Percentiles rank a stretch among this genome's conserved stretches.
These are phyloP conservation scores for Arctia plantaginis DNA, from an alignment of 2,888 invertebrate genomes.

Conservation along the genomic window DNA sequence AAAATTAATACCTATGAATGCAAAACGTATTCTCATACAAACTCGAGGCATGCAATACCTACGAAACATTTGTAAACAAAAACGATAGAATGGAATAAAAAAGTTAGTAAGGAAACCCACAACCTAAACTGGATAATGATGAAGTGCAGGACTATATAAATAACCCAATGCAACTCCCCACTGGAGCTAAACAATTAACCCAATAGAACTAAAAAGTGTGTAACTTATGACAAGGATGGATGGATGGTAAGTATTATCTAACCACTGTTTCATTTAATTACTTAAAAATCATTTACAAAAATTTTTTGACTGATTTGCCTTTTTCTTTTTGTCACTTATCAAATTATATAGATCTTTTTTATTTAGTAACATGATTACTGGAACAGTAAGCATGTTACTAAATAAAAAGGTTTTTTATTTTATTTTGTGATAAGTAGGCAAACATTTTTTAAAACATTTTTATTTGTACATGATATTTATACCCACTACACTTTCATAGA, in stretches of 20 bases:
- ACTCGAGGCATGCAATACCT: slow-evolving; percentile 49
- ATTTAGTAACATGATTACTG: too few relatives aligned
- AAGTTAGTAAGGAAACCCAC: slow-evolving; percentile 48
- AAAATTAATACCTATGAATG: slow-evolving; percentile 19
- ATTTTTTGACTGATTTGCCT: neutral
- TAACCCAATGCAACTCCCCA: slow-evolving; percentile 24
- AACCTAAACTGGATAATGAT: slow-evolving; percentile 33
- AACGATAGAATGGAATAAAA: slow-evolving; percentile 43
- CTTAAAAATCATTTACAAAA: neutral
- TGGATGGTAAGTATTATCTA: neutral
- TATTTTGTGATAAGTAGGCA: too few relatives aligned
- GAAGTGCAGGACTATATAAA: neutral
- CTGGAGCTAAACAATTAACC: neutral
- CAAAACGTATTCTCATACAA: slow-evolving; percentile 20
- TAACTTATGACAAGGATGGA: too few relatives aligned
- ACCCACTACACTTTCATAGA: too few relatives aligned
- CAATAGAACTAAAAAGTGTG: neutral
- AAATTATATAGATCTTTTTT: neutral
- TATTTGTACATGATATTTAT: too few relatives aligned
- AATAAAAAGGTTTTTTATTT: neutral
- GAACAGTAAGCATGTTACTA: neutral
- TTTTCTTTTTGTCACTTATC: neutral
- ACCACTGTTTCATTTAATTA: neutral
- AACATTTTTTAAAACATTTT: too few relatives aligned
- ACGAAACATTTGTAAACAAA: slow-evolving; percentile 36